Base-by-base conservation (phyloP, 2,113 vertebrate species). In the Chlorocebus sabaeus region DNA sequence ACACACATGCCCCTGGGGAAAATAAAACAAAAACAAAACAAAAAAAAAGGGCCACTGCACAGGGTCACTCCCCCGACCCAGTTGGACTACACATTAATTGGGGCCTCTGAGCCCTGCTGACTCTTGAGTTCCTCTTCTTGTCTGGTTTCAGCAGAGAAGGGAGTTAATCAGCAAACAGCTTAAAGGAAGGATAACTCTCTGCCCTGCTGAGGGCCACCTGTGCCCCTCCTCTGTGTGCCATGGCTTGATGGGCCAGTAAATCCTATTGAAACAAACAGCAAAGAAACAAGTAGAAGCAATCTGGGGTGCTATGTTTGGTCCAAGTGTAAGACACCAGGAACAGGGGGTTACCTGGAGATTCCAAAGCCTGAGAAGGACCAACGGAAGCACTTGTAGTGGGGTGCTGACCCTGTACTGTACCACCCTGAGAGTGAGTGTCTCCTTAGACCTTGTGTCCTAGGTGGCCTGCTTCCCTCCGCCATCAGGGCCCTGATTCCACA, bases 31-130 rank as follows among this genome's bases (percentile, higher is more conserved):
- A 35, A 23, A 59, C 35, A 11, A 45, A n/a, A 27, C 16, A 45
- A 45, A 18, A n/a, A 5, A 64, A 38, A 79, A 48, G 48, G 68
- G 23, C 40, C 17, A 93, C 52, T 83, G 52, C 76, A 85, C 70
- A 82, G 94, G 89, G 92, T 95, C 96, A 97, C 55, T 95, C 75
- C 59, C 90, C 57, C 67, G 95, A 95, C 97, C 97, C 90, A 98
- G 92, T 79, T 98, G 97, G 96, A 98, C 70, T 67, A 97, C 45
- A 93, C 30, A 52, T 70, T 93, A 96, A 96, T 90, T 84, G 87
- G 78, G 75, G 88, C 93, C 96, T 92, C 89, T 84, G 84, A 89
- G 82, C 57, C 72, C 70, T 94, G 93, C 93, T 97, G 81, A 87
- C 89, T 96, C 67, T 30, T 17, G 35, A 76, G 89, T 75, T 94